A percentile compares a stretch with the other conserved stretches of the same genome.
These are phyloP conservation scores for Crossocerus cetratus DNA, from an alignment of 2,888 invertebrate genomes.

Conservation along the genomic window DNA sequence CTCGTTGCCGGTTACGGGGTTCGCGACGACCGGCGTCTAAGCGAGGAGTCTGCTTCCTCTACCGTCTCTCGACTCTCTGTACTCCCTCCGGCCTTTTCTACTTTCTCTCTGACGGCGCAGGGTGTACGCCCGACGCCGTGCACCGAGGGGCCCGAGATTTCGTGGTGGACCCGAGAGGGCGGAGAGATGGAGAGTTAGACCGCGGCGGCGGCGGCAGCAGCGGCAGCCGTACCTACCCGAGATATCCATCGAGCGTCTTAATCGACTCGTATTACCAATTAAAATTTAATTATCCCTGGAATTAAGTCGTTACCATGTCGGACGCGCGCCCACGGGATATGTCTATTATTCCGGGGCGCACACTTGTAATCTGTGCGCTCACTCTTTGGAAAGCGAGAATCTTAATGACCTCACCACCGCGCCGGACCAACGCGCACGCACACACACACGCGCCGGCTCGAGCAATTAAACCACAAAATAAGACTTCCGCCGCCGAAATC, in stretches of 20 bases:
- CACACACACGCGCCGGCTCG: too few species aligned
- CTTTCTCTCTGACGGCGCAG: not conserved
- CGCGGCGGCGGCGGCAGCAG: slow-evolving; percentile 21
- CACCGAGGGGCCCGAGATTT: slow-evolving; percentile 11
- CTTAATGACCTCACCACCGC: not conserved
- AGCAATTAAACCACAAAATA: too few species aligned
- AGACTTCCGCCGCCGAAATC: too few species aligned
- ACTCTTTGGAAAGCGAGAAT: not conserved
- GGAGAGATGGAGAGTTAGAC: slow-evolving; percentile 15
- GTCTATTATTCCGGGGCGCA: slow-evolving; percentile 17
- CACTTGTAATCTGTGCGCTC: not conserved
- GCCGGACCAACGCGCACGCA: too few species aligned
- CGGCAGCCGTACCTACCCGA: slow-evolving; percentile 1
- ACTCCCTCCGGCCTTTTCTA: not conserved
- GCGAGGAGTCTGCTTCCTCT: slow-evolving; percentile 54
- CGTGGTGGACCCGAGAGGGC: slow-evolving; percentile 19
- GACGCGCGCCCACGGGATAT: slow-evolving; percentile 24
- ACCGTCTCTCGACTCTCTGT: too few species aligned
- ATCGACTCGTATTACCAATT: slow-evolving; percentile 75
- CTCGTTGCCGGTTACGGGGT: slow-evolving; percentile 68
- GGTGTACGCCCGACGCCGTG: slow-evolving; percentile 12
- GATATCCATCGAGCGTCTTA: slow-evolving; percentile 64
- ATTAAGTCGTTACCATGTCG: slow-evolving; percentile 65
- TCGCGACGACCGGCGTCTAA: slow-evolving; percentile 52
- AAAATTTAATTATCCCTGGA: slow-evolving; percentile 72